phyloP scores from a whole-genome alignment of 2,888 invertebrate genomes.

The Biston stratarius region DNA sequence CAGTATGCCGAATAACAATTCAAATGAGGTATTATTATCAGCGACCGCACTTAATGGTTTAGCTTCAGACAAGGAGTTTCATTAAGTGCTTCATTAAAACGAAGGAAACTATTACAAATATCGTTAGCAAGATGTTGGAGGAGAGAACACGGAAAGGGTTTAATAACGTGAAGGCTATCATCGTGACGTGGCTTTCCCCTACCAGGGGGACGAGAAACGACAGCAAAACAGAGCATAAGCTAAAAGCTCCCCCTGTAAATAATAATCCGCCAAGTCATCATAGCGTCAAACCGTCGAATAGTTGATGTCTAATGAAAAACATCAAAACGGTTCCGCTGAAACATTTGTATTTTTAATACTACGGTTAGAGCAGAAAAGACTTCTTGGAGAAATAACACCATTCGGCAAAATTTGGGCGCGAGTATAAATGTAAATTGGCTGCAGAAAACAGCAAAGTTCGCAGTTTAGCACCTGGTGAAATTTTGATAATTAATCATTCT shows the following conservation, averaged over 20 bases:
- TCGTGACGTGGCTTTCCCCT: conserved; percentile 45
- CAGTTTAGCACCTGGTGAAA: conserved; percentile 39
- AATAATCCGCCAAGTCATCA: conserved; percentile 54
- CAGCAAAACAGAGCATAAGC: conserved; percentile 52
- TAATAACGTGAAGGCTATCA: conserved; percentile 47
- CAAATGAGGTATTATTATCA: conserved; percentile 26
- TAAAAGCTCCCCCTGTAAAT: conserved; percentile 53
- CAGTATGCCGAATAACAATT: conserved; percentile 23
- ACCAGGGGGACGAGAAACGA: conserved; percentile 41
- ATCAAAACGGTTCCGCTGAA: conserved; percentile 41
- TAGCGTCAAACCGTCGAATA: conserved; percentile 46
- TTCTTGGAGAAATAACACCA: conserved; percentile 19
- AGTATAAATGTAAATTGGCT: conserved; percentile 35
- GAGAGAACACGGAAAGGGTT: conserved; percentile 39
- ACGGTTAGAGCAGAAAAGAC: conserved; percentile 24
- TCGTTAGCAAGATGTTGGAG: conserved; percentile 34
- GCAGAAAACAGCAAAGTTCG: conserved; percentile 33
- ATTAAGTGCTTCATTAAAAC: conserved; percentile 42
- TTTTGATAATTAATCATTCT: conserved; percentile 38
- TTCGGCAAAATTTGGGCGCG: conserved; percentile 28
- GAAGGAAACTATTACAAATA: conserved; percentile 39
- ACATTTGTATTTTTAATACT: conserved; percentile 36
- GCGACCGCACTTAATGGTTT: conserved; percentile 29
- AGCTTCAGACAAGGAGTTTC: conserved; percentile 30
- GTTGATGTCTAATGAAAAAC: conserved; percentile 49